Percentiles rank a stretch among this genome's conserved stretches.
Evolutionary conservation across 2,888 invertebrate species (phyloP).

Genomic region (Uropetala carovei): DNA sequence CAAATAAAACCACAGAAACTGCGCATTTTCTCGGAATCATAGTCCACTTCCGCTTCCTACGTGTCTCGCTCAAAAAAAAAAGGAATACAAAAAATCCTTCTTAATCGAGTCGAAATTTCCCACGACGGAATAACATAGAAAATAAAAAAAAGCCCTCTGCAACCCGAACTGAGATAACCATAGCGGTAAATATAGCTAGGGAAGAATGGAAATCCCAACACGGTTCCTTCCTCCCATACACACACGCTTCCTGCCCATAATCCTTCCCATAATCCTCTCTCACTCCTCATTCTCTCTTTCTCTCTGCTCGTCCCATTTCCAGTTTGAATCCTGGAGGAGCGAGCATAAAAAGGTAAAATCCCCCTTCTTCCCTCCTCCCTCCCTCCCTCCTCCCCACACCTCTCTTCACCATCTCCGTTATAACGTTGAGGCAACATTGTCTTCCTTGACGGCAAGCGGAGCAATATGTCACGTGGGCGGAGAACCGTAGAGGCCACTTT

Average conservation of each 20-base stretch:
- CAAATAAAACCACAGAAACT: no score
- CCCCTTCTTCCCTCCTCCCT: background rate
- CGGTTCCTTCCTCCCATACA: background rate
- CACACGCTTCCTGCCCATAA: background rate
- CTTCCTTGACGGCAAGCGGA: slow-evolving; percentile 24
- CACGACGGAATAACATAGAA: no score
- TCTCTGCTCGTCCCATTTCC: slow-evolving; percentile 12
- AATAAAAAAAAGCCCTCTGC: no score
- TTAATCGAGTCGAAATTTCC: no score
- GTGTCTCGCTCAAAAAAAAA: no score
- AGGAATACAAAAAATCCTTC: no score
- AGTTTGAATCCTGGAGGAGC: background rate
- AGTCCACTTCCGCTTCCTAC: no score
- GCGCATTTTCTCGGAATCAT: no score
- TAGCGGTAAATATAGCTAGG: no score
- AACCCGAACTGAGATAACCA: no score
- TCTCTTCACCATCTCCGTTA: slow-evolving; percentile 24
- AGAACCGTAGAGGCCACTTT: slow-evolving; percentile 45
- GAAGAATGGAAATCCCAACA: no score
- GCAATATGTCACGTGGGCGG: slow-evolving; percentile 42
- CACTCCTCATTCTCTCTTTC: background rate
- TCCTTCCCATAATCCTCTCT: slow-evolving; percentile 20
- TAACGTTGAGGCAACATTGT: slow-evolving; percentile 47
- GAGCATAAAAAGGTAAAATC: background rate
- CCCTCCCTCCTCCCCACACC: background rate